phyloP scores from a whole-genome alignment of 2,888 invertebrate genomes.

The Scaptomyza reducta region DNA sequence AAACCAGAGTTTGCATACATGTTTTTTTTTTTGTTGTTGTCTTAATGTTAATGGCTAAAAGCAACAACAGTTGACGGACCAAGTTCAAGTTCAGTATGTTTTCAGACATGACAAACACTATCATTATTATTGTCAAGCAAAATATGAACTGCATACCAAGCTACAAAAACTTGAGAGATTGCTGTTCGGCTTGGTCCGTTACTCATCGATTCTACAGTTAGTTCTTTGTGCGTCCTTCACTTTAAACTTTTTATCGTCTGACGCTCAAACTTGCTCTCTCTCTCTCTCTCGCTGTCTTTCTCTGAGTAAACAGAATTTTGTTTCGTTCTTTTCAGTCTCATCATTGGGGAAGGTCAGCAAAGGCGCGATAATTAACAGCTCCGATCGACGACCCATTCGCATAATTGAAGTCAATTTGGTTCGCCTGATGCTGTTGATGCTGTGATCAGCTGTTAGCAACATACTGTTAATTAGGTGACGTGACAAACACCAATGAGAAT shows the following conservation, averaged over 20 bases:
- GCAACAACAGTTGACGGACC: conserved; percentile 41
- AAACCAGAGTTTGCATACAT: not conserved
- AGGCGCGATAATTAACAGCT: conserved; percentile 49
- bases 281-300: conserved; percentile 4
- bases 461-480: conserved; percentile 41
- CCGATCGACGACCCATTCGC: conserved; percentile 49
- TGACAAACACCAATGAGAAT: too few species aligned
- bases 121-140: conserved; percentile 1
- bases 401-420: conserved; percentile 72
- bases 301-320: conserved; percentile 36
- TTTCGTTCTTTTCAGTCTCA: conserved; percentile 22
- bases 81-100: conserved; percentile 68
- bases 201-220: conserved; percentile 2
- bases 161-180: conserved; percentile 4
- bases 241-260: conserved; percentile 6
- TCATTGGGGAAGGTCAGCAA: conserved; percentile 66
- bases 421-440: conserved; percentile 8
- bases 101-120: conserved; percentile 13
- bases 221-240: conserved; percentile 18
- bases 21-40: conserved; percentile 12
- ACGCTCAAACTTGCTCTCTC: not conserved
- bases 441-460: conserved; percentile 30
- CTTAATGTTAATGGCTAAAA: conserved; percentile 39
- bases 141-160: conserved; percentile 12
- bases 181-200: not conserved